Conservation (phyloP, 2,797 vertebrate species). For the Bryconaethiops microstoma region DNA sequence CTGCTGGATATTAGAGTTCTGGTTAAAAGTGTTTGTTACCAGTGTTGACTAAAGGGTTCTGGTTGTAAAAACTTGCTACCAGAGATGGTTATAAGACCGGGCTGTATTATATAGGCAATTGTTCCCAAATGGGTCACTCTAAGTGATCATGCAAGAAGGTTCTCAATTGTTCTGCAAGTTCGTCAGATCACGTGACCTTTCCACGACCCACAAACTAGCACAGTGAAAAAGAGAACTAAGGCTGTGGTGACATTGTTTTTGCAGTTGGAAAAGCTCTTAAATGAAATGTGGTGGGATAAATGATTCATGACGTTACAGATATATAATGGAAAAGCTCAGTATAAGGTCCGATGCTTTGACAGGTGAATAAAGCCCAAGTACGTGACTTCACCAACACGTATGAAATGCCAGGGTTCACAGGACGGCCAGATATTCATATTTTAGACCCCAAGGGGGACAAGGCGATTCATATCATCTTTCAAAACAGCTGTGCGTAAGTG, state of each 20-base stretch:
- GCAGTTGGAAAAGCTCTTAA: neutral
- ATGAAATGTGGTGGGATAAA: conserved; percentile 24
- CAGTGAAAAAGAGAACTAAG: neutral
- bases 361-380: conserved; percentile 15
- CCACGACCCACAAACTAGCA: neutral
- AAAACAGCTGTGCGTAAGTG: neutral
- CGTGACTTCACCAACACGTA: neutral
- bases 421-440: conserved; percentile 45
- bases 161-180: neutral
- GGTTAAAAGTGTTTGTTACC: no score
- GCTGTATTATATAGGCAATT: neutral
- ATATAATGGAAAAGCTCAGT: neutral
- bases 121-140: no score
- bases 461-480: neutral
- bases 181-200: neutral
- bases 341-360: neutral
- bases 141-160: neutral
- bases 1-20: no score
- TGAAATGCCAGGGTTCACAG: conserved; percentile 19
- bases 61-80: no score
- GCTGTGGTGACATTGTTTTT: neutral
- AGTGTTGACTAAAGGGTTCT: no score
- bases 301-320: conserved; percentile 30
- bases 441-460: conserved; percentile 22
- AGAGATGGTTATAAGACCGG: no score